Base-by-base conservation (phyloP, 2,888 invertebrate species). In the Meloe dianella region DNA sequence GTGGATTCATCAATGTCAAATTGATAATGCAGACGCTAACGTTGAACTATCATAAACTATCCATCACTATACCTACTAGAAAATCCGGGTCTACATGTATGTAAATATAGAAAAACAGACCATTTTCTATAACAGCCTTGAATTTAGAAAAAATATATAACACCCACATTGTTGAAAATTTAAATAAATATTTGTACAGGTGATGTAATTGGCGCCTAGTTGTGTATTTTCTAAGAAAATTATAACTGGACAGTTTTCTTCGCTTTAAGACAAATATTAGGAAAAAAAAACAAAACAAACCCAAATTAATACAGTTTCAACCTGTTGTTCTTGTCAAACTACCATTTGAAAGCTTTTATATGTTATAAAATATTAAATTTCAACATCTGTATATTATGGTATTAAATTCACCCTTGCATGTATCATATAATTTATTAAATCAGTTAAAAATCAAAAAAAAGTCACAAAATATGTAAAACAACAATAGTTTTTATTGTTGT, bases 401-500 rank as follows among this genome's bases (percentile, higher is more conserved):
- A 41, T 58, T 58, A 29, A 63, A 58, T 47, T 61, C 22, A 30
- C 20, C 57, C 32, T 58, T 29, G 29, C 58, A 3, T 58, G 58
- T n/a, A 56, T 57, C n/a, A n/a, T 61, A 29, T 65, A 60, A 66
- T 66, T 66, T 63, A 66, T 66, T 60, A 66, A 57, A 61, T 66
- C 58, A 61, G 22, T 12, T 32, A 32, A 32, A 8, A 51, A 30
- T 65, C 51, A 60, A 57, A 47, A 22, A 51, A 51, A 61, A 27
- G 71, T 78, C 77, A 76, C 77, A 78, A 75, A 76, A 74, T 75
- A 73, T 76, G 75, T 71, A 74, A 74, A 76, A 75, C 76, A 75
- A 70, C 73, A 71, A 71, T 75, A 75, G 7, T 41, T 41, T 41
- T 51, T 22, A 5, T 51, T 51, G 51, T 22, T 51, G 22, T 22